A percentile compares a stretch with the other conserved stretches of the same genome.
phyloP scores from a whole-genome alignment of 2,113 vertebrate species.

The Salvelinus sp. region DNA sequence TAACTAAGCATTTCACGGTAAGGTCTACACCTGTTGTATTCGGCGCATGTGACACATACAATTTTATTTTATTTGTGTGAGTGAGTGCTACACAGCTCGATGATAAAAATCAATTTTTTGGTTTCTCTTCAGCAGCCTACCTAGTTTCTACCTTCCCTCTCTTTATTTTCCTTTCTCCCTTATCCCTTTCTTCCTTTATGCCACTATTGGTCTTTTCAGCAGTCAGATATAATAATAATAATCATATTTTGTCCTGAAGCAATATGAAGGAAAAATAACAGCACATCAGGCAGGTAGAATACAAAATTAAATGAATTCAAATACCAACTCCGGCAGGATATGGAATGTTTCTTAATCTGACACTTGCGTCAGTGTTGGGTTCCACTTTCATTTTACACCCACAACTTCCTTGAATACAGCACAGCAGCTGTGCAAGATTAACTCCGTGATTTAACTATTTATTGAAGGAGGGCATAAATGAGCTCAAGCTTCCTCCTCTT shows the following conservation, averaged over 20 bases:
- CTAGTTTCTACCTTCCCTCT: background rate
- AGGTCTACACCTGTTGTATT: too few species aligned
- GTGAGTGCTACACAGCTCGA: background rate
- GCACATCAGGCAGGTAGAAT: conserved; percentile 40
- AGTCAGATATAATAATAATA: conserved; percentile 54
- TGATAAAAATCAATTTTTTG: background rate
- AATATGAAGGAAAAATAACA: conserved; percentile 48
- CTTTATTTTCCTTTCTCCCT: background rate
- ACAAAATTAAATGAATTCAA: conserved; percentile 57
- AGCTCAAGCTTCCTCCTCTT: conserved; percentile 37
- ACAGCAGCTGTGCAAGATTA: conserved; percentile 39
- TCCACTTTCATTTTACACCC: conserved; percentile 65
- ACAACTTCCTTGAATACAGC: conserved; percentile 55
- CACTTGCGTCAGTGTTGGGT: conserved; percentile 58
- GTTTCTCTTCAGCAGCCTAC: background rate
- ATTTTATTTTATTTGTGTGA: too few species aligned
- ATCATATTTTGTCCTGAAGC: conserved; percentile 60
- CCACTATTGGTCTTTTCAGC: background rate
- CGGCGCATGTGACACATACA: too few species aligned
- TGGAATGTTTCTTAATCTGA: conserved; percentile 70
- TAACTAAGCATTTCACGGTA: too few species aligned
- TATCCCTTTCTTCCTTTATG: background rate
- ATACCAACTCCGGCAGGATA: conserved; percentile 64
- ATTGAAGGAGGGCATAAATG: conserved; percentile 15
- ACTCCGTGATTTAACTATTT: conserved; percentile 18